These are phyloP conservation scores for Chloebia gouldiae DNA, from an alignment of 2,113 vertebrate species.

Conservation along the genomic window DNA sequence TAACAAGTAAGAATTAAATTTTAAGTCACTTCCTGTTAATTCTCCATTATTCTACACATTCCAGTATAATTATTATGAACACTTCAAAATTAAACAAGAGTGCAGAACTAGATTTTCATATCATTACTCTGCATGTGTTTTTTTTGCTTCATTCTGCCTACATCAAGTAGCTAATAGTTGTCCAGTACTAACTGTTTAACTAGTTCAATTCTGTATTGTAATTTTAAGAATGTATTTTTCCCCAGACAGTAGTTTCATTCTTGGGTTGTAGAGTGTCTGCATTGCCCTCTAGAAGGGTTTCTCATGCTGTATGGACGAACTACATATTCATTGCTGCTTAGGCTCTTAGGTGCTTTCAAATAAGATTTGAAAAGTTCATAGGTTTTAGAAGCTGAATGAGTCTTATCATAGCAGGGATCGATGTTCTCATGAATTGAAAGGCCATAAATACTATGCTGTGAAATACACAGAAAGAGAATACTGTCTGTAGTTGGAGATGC, in stretches of 20 bases:
- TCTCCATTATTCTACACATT: background rate
- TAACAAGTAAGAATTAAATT: slow-evolving; percentile 80
- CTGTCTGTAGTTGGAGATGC: background rate
- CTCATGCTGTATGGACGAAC: background rate
- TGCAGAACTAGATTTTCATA: background rate
- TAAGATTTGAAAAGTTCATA: background rate
- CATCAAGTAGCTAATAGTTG: background rate
- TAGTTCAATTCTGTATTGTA: background rate
- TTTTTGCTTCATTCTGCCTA: background rate
- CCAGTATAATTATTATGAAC: background rate
- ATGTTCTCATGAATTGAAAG: background rate
- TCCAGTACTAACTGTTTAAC: background rate
- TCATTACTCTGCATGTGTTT: background rate
- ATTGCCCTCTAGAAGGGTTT: background rate
- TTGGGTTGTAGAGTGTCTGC: background rate
- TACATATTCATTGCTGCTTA: background rate
- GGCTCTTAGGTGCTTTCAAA: background rate
- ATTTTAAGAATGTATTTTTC: background rate
- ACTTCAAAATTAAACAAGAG: background rate
- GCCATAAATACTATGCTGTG: background rate
- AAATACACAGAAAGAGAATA: background rate
- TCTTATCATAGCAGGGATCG: background rate
- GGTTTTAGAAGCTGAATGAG: background rate
- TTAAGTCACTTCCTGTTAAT: background rate
- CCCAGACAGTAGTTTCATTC: background rate